Evolutionary conservation across 2,888 invertebrate species (phyloP).

Genomic region (Stenodema calcarata): DNA sequence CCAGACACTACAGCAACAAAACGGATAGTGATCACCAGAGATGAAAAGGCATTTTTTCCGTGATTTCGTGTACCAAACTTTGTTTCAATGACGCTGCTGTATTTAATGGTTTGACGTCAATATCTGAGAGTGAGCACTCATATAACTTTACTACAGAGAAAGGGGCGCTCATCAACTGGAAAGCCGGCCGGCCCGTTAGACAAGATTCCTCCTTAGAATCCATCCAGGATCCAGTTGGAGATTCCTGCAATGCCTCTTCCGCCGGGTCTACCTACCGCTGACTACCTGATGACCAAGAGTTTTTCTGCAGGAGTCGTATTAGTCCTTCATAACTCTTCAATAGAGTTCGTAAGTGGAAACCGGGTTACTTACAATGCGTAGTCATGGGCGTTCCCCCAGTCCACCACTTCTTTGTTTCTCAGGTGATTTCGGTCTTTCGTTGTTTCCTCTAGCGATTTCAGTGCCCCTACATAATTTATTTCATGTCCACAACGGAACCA

Average conservation of each 20-base stretch:
- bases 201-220: neutral
- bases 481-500: too few species aligned
- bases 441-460: too few species aligned
- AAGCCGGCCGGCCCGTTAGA: constrained; percentile 10
- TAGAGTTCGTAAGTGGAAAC: too few species aligned
- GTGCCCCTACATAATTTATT: too few species aligned
- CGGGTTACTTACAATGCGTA: too few species aligned
- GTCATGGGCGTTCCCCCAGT: too few species aligned
- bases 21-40: too few species aligned
- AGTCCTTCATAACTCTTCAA: neutral
- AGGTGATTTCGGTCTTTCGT: too few species aligned
- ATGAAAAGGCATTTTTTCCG: too few species aligned
- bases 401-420: too few species aligned
- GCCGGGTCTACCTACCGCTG: neutral
- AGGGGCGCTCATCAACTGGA: neutral
- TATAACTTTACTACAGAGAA: neutral
- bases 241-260: neutral
- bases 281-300: neutral
- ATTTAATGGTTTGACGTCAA: neutral
- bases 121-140: neutral
- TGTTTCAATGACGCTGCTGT: neutral
- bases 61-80: neutral
- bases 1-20: too few species aligned
- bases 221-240: neutral
- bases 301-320: neutral